Conservation (phyloP, 2,888 invertebrate genomes). For the Leptopilina myrica region DNA sequence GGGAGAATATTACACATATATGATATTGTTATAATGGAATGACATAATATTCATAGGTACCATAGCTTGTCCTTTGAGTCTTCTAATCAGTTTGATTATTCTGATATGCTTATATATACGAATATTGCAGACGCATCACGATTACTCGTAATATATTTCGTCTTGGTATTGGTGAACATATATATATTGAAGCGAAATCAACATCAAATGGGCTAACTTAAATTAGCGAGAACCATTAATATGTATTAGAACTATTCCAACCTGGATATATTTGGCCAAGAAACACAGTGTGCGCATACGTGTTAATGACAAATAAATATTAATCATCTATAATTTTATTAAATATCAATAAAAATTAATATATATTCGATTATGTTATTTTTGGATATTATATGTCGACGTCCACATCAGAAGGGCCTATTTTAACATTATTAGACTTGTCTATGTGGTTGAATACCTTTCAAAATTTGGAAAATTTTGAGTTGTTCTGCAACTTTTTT, state of each 20-base stretch:
- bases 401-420: no score
- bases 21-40: neutral
- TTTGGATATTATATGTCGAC: no score
- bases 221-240: conserved; percentile 50
- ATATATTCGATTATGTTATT: no score
- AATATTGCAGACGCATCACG: neutral
- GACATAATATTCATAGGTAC: conserved; percentile 7
- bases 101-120: conserved; percentile 7
- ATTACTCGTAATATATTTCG: conserved; percentile 4
- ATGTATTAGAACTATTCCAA: conserved; percentile 44
- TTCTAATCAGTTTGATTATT: conserved; percentile 33
- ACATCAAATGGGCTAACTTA: conserved; percentile 48
- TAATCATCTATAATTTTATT: no score
- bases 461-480: no score
- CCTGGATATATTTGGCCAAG: conserved; percentile 45
- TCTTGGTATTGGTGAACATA: conserved; percentile 20
- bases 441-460: no score
- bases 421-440: no score
- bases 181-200: conserved; percentile 46
- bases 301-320: no score
- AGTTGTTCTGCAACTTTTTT: no score
- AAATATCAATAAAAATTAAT: no score
- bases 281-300: neutral
- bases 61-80: conserved; percentile 19
- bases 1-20: neutral